A percentile compares a stretch with the other conserved stretches of the same genome.
These are phyloP conservation scores for Teleogryllus occipitalis DNA, from an alignment of 1,140 invertebrate genomes.

Conservation along the genomic window DNA sequence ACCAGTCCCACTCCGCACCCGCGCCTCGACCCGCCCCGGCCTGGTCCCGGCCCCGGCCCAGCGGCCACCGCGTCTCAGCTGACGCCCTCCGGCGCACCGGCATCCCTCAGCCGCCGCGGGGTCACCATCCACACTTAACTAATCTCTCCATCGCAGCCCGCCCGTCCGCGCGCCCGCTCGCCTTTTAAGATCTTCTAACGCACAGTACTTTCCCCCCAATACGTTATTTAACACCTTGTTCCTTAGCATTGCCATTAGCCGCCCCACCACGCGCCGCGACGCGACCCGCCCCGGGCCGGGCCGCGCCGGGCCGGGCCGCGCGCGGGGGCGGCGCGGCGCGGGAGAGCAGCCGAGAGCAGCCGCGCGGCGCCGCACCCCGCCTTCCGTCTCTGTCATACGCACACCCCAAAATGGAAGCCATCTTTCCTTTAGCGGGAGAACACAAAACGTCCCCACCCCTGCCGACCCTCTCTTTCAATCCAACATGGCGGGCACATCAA, in stretches of 20 bases:
- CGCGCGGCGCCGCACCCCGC: too few relatives aligned
- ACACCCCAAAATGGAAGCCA: conserved; percentile 3
- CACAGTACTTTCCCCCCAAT: neutral
- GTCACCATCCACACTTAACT: neutral
- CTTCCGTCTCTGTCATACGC: neutral
- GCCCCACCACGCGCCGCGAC: neutral
- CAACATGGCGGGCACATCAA: conserved; percentile 27
- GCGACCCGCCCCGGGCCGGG: too few relatives aligned
- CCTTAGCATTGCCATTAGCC: neutral
- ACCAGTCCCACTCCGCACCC: too few relatives aligned
- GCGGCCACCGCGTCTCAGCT: neutral
- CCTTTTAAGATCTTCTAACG: neutral
- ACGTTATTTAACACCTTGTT: conserved; percentile 1
- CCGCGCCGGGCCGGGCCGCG: too few relatives aligned
- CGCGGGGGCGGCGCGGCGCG: too few relatives aligned
- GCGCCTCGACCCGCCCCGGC: too few relatives aligned
- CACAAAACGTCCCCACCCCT: neutral
- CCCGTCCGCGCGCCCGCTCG: too few relatives aligned
- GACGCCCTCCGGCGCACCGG: neutral
- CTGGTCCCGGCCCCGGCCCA: neutral
- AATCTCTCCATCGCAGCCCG: neutral
- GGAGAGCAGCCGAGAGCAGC: neutral
- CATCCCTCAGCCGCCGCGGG: too few relatives aligned
- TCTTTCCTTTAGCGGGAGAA: neutral
- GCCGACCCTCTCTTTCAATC: conserved; percentile 17